A percentile compares a stretch with the other conserved stretches of the same genome.
phyloP scores from a whole-genome alignment of 1,140 invertebrate species.

The Drosophila sechellia region DNA sequence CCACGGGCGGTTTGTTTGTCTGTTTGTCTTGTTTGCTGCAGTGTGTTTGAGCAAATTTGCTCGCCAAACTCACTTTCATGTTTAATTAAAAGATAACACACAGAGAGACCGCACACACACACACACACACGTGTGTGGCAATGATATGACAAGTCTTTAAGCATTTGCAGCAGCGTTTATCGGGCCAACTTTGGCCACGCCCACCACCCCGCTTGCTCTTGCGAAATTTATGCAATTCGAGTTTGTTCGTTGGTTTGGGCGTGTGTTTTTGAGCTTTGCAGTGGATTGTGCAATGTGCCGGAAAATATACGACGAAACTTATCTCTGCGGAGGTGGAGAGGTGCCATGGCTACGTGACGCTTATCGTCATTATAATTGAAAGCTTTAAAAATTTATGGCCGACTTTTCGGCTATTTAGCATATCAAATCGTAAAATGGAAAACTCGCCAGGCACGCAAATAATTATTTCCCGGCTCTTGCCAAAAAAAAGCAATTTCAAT shows the following conservation, averaged over 20 bases:
- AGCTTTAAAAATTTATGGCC: constrained; percentile 71
- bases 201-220: constrained; percentile 23
- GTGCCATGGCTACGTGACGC: constrained; percentile 50
- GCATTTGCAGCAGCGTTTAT: constrained; percentile 63
- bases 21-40: constrained; percentile 34
- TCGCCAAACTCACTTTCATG: constrained; percentile 74
- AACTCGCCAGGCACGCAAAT: constrained; percentile 35
- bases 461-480: constrained; percentile 20
- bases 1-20: constrained; percentile 50
- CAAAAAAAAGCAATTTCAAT: constrained; percentile 48
- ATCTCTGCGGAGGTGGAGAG: constrained; percentile 2
- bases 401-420: constrained; percentile 70
- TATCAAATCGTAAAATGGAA: constrained; percentile 54
- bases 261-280: constrained; percentile 49
- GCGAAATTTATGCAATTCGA: constrained; percentile 71
- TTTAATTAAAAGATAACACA: constrained; percentile 82
- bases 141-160: constrained; percentile 62
- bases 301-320: constrained; percentile 61
- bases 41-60: constrained; percentile 60
- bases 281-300: constrained; percentile 50
- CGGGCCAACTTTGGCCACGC: constrained; percentile 22
- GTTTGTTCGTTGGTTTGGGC: constrained; percentile 47
- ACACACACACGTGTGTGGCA: constrained; percentile 2
- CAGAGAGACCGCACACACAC: constrained; percentile 12
- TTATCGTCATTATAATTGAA: constrained; percentile 76